Evolutionary conservation across 2,797 vertebrate species (phyloP).

Genomic region (Halcyon badia): DNA sequence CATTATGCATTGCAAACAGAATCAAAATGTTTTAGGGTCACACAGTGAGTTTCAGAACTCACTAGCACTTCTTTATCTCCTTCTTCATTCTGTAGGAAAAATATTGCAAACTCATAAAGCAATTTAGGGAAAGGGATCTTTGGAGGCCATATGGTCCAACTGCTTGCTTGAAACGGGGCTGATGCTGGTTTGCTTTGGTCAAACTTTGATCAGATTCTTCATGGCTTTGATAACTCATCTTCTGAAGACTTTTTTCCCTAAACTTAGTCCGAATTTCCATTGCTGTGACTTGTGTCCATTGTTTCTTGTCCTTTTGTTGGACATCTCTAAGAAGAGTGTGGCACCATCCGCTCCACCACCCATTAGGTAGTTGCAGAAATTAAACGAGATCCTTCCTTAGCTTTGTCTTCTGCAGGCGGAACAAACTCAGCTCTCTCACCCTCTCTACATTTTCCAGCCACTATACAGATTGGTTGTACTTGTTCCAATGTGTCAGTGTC

Average conservation of each 20-base stretch:
- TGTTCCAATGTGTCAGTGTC: not conserved
- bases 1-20: not conserved
- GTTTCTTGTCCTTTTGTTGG: not conserved
- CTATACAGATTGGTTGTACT: not conserved
- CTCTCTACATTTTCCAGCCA: not conserved
- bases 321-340: not conserved
- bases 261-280: not conserved
- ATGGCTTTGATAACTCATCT: not conserved
- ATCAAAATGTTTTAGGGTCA: not conserved
- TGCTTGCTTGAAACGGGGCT: not conserved
- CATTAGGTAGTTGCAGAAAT: not conserved
- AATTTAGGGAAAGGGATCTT: not conserved
- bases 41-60: not conserved
- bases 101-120: not conserved
- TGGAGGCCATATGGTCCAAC: not conserved
- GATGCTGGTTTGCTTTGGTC: not conserved
- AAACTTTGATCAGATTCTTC: not conserved
- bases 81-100: not conserved
- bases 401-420: not conserved
- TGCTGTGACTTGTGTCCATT: not conserved
- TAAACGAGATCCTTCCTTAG: not conserved
- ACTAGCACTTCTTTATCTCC: not conserved
- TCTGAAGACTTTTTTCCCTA: not conserved
- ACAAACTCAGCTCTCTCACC: not conserved
- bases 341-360: not conserved